phyloP scores from a whole-genome alignment of 2,888 invertebrate genomes.

The Antitype chi region DNA sequence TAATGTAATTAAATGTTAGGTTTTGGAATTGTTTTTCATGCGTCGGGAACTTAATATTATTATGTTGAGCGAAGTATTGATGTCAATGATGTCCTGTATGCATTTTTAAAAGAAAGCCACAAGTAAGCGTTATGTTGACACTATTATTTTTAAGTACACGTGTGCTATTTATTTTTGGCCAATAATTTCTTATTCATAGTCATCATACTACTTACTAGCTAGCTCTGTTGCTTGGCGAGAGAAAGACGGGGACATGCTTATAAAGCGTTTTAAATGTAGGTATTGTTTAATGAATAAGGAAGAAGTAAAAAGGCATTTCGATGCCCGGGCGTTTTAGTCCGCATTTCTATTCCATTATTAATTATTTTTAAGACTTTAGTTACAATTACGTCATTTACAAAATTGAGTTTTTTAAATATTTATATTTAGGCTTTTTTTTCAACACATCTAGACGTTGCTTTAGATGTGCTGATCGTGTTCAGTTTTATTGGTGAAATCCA shows the following conservation, averaged over 20 bases:
- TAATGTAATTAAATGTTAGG: slow-evolving; percentile 68
- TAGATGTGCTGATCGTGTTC: no score
- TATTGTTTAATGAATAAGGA: slow-evolving; percentile 23
- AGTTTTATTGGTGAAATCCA: no score
- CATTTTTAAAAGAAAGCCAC: slow-evolving; percentile 54
- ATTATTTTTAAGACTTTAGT: slow-evolving; percentile 36
- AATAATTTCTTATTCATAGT: slow-evolving; percentile 13
- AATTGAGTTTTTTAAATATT: slow-evolving; percentile 14
- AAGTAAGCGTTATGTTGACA: slow-evolving; percentile 48
- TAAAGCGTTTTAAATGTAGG: slow-evolving; percentile 20
- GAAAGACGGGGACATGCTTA: slow-evolving; percentile 2
- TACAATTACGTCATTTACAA: slow-evolving; percentile 1
- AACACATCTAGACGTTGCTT: not conserved
- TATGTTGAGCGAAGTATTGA: slow-evolving; percentile 65
- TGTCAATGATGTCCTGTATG: slow-evolving; percentile 50
- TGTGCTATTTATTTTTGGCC: slow-evolving; percentile 17
- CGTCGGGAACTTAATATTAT: slow-evolving; percentile 61
- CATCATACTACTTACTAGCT: slow-evolving; percentile 15
- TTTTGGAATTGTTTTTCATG: slow-evolving; percentile 71
- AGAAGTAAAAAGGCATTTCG: slow-evolving; percentile 41
- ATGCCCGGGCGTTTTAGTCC: slow-evolving; percentile 55
- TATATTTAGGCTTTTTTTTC: not conserved
- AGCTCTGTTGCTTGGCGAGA: slow-evolving; percentile 14
- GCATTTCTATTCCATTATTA: slow-evolving; percentile 46
- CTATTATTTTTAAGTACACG: slow-evolving; percentile 16